Conservation (phyloP, 2,888 invertebrate species). For the Stenoptilia bipunctidactyla region DNA sequence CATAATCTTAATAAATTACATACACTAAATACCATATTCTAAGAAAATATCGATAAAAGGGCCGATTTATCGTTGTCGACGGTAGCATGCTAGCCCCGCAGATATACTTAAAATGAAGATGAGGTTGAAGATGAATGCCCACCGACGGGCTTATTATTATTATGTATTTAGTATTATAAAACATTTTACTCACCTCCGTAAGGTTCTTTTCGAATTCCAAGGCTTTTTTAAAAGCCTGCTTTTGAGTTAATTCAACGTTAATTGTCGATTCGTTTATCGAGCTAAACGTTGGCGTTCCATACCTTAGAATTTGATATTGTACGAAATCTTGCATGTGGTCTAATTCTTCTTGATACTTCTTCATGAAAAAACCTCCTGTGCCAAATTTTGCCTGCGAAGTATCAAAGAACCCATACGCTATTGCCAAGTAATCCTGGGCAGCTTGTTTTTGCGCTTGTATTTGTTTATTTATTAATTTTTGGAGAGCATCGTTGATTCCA, state of each 20-base stretch:
- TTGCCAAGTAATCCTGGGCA: constrained; percentile 28
- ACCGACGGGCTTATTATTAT: too few species aligned
- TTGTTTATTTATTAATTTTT: constrained; percentile 26
- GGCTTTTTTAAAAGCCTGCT: constrained; percentile 25
- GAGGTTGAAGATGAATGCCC: too few species aligned
- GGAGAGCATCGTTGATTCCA: constrained; percentile 12
- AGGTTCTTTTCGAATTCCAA: constrained; percentile 28
- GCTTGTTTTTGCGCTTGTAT: constrained; percentile 33
- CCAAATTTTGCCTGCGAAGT: constrained; percentile 23
- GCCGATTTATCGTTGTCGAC: too few species aligned
- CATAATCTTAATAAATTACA: too few species aligned
- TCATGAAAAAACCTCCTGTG: constrained; percentile 31
- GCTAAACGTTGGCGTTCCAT: constrained; percentile 22
- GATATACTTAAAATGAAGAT: too few species aligned
- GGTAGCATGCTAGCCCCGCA: too few species aligned
- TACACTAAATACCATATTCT: too few species aligned
- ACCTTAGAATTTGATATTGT: constrained; percentile 30
- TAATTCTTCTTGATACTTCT: constrained; percentile 33
- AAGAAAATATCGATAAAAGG: too few species aligned
- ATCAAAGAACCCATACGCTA: constrained; percentile 28
- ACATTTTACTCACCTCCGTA: constrained; percentile 28
- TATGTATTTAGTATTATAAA: too few species aligned
- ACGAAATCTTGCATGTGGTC: constrained; percentile 29
- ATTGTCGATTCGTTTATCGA: constrained; percentile 16
- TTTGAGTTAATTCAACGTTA: constrained; percentile 18